A percentile compares a stretch with the other conserved stretches of the same genome.
Evolutionary conservation across 2,888 invertebrate species (phyloP).

Genomic region (Drosophila subsilvestris): DNA sequence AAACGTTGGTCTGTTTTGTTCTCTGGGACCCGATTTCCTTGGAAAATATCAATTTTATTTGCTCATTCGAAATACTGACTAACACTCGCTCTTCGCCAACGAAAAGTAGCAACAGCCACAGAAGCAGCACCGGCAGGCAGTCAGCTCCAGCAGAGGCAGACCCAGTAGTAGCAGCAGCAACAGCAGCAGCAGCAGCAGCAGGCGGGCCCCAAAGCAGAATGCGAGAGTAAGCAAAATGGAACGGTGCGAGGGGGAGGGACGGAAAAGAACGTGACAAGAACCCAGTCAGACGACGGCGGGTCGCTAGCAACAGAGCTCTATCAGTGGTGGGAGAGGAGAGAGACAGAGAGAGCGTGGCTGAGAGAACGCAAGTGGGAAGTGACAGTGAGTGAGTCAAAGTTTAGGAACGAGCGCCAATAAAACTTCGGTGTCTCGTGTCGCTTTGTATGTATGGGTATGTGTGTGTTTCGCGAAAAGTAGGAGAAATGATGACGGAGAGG

Average conservation of each 20-base stretch:
- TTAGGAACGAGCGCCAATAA: conserved; percentile 52
- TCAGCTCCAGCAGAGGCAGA: neutral
- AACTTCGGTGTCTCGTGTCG: conserved; percentile 22
- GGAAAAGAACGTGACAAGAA: neutral
- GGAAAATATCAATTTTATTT: neutral
- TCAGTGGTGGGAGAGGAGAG: conserved; percentile 31
- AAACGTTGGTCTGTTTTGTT: too few relatives aligned
- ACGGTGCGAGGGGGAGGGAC: neutral
- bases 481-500: conserved; percentile 32
- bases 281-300: conserved; percentile 34
- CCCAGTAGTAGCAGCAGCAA: too few relatives aligned
- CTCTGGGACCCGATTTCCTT: conserved; percentile 2
- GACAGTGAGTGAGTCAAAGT: conserved; percentile 28
- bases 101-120: neutral
- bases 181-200: neutral
- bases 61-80: neutral
- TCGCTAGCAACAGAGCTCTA: conserved; percentile 20
- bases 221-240: neutral
- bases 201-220: neutral
- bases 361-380: conserved; percentile 8
- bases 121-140: neutral
- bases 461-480: conserved; percentile 24
- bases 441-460: neutral
- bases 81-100: neutral
- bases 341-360: conserved; percentile 18